Evolutionary conservation across 2,113 vertebrate species (phyloP).

Genomic region (Lethenteron reissneri): DNA sequence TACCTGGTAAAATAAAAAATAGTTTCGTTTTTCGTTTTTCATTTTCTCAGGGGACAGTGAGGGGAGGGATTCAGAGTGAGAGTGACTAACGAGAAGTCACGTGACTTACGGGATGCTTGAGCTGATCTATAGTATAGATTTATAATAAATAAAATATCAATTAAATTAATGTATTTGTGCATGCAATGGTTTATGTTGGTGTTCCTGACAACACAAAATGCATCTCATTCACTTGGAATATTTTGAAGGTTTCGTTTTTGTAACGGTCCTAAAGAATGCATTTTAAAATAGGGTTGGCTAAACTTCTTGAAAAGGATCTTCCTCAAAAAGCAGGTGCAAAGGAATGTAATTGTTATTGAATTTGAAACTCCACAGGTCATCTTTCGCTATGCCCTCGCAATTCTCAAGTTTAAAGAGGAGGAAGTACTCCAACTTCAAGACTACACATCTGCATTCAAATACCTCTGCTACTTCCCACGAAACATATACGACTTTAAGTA

Average conservation of each 20-base stretch:
- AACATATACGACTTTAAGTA: constrained; percentile 24
- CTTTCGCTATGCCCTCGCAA: constrained; percentile 67
- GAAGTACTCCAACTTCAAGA: constrained; percentile 54
- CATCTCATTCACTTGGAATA: not conserved
- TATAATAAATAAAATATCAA: too few relatives aligned
- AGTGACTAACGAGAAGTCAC: too few relatives aligned
- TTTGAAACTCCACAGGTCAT: constrained; percentile 37
- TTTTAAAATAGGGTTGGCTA: not conserved
- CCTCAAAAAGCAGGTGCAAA: not conserved
- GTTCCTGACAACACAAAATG: not conserved
- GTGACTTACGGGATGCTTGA: too few relatives aligned
- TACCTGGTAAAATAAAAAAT: too few relatives aligned
- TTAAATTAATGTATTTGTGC: not conserved
- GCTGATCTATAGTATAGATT: too few relatives aligned
- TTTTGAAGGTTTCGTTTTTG: not conserved
- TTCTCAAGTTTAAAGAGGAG: constrained; percentile 82
- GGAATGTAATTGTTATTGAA: not conserved
- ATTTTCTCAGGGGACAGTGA: too few relatives aligned
- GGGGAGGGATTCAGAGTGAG: too few relatives aligned
- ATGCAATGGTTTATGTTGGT: not conserved
- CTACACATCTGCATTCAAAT: constrained; percentile 57
- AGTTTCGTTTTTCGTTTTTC: too few relatives aligned
- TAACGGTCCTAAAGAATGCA: not conserved
- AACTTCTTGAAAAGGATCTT: not conserved
- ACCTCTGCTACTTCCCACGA: constrained; percentile 62